phyloP scores from a whole-genome alignment of 1,140 invertebrate species.

The Leptopilina boulardi region DNA sequence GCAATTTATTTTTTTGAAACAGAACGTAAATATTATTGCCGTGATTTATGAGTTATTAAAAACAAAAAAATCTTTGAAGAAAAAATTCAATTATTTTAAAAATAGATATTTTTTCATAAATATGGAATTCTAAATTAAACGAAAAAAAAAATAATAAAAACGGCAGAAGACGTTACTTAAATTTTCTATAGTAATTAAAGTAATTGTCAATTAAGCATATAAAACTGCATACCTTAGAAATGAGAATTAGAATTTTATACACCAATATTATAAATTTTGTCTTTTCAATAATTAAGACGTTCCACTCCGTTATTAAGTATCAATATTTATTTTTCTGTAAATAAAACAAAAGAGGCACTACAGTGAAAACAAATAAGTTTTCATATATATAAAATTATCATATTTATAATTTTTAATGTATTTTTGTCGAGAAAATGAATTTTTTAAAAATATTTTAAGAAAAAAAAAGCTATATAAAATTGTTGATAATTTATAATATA shows the following conservation, averaged over 20 bases:
- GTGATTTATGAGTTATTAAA: not conserved
- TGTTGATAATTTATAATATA: conserved; percentile 9
- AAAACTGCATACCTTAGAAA: conserved; percentile 15
- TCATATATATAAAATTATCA: not conserved
- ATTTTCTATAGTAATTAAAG: not conserved
- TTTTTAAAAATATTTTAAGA: conserved; percentile 6
- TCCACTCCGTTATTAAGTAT: not conserved
- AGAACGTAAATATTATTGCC: not conserved
- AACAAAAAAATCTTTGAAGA: not conserved
- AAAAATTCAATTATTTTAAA: not conserved
- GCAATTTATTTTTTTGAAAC: not conserved
- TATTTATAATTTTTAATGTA: conserved; percentile 2
- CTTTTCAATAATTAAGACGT: conserved; percentile 9
- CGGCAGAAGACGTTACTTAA: conserved; percentile 12
- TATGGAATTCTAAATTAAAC: not conserved
- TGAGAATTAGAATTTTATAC: conserved; percentile 26
- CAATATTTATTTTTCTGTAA: not conserved
- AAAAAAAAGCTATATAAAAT: not conserved
- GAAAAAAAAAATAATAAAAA: not conserved
- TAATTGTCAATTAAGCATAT: conserved; percentile 10
- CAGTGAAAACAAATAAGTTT: not conserved
- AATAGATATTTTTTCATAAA: conserved; percentile 6
- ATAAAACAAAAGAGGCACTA: conserved; percentile 3
- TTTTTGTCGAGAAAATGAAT: not conserved
- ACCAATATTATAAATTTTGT: conserved; percentile 6